A percentile compares a stretch with the other conserved stretches of the same genome.
Evolutionary conservation across 2,113 vertebrate species (phyloP).

Genomic region (Columba livia): DNA sequence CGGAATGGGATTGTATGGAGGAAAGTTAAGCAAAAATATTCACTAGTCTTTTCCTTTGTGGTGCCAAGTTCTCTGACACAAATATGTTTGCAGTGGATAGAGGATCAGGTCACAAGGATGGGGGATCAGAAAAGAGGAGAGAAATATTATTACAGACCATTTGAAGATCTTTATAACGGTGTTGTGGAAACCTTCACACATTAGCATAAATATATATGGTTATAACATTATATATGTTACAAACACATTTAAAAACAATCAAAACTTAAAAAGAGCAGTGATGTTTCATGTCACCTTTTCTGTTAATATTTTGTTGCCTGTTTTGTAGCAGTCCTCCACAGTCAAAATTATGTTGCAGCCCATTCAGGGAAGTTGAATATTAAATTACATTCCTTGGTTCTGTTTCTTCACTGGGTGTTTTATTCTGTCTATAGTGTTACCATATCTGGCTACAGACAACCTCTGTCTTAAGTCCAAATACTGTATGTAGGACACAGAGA

Average conservation of each 20-base stretch:
- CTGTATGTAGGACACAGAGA: background rate
- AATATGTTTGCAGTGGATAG: background rate
- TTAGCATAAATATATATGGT: background rate
- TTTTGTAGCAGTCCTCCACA: background rate
- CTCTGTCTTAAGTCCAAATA: background rate
- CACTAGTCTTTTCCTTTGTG: background rate
- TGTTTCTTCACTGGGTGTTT: background rate
- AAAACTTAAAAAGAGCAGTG: rapidly evolving
- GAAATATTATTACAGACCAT: background rate
- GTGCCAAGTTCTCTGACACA: background rate
- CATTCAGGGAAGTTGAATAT: background rate
- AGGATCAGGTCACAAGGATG: background rate
- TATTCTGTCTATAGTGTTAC: background rate
- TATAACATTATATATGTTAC: background rate
- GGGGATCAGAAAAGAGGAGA: rapidly evolving
- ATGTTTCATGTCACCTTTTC: background rate
- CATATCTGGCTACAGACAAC: background rate
- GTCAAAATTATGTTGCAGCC: background rate
- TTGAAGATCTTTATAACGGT: background rate
- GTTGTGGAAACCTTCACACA: background rate
- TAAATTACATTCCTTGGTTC: background rate
- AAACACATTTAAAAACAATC: background rate
- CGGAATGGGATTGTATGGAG: background rate
- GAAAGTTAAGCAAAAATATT: background rate
- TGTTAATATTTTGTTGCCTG: background rate